These are phyloP conservation scores for Butastur rufipennis DNA, from an alignment of 2,113 vertebrate species.

Conservation along the genomic window DNA sequence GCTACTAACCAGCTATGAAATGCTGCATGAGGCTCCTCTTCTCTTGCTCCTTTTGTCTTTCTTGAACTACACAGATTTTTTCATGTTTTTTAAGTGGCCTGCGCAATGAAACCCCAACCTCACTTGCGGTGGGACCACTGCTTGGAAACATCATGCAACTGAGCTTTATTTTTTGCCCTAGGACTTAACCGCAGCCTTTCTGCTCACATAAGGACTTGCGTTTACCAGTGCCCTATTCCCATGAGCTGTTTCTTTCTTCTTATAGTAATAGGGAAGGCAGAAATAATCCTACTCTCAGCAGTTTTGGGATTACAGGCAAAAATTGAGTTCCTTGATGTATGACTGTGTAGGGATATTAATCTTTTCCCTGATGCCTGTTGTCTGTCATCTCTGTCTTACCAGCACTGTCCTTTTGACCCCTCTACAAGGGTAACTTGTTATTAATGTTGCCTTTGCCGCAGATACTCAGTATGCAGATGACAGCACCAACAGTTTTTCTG, in stretches of 20 bases:
- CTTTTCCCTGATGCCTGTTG: conserved; percentile 45
- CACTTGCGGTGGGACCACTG: neutral
- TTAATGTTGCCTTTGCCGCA: neutral
- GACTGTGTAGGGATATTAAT: conserved; percentile 50
- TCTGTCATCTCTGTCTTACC: conserved; percentile 47
- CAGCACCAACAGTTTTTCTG: conserved; percentile 40
- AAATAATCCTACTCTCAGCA: conserved; percentile 64
- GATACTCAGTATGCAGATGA: conserved; percentile 16
- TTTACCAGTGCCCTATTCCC: conserved; percentile 32
- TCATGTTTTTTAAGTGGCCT: neutral
- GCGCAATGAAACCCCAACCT: neutral
- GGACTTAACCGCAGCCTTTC: neutral
- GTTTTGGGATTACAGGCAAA: conserved; percentile 61
- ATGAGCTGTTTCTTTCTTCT: neutral
- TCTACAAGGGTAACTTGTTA: conserved; percentile 38
- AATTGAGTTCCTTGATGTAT: conserved; percentile 61
- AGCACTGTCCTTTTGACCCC: conserved; percentile 42
- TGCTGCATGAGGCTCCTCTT: neutral
- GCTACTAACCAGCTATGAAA: neutral
- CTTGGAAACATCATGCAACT: neutral
- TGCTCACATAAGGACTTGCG: neutral
- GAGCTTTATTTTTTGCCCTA: neutral
- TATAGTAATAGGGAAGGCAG: conserved; percentile 30
- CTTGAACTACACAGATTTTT: neutral
- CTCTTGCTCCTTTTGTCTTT: neutral